Conservation (phyloP, 2,888 invertebrate genomes). For the Lasius platythorax region DNA sequence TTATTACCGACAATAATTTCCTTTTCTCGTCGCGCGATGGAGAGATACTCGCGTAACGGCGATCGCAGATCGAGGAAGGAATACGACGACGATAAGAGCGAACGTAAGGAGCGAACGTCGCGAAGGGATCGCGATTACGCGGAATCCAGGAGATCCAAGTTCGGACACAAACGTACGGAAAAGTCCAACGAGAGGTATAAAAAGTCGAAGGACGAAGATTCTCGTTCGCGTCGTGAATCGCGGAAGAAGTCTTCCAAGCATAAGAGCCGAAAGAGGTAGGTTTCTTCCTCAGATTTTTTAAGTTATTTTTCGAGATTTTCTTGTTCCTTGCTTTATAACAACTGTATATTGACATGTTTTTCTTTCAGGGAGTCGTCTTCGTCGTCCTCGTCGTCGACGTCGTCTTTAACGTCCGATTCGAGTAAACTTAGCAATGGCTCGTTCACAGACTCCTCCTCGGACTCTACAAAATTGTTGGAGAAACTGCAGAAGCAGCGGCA, state of each 20-base stretch:
- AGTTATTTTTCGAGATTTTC: background rate
- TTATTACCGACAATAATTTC: background rate
- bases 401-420: conserved; percentile 76
- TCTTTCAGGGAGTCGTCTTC: conserved; percentile 13
- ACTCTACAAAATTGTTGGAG: conserved; percentile 90
- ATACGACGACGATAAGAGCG: conserved; percentile 33
- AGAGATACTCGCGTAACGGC: conserved; percentile 68
- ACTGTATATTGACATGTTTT: conserved; percentile 35
- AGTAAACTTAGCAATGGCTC: conserved; percentile 72
- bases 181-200: conserved; percentile 70
- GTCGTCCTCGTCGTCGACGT: conserved; percentile 64
- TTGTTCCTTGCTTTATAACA: background rate
- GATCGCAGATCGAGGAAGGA: conserved; percentile 58
- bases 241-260: conserved; percentile 77
- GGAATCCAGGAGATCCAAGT: conserved; percentile 64
- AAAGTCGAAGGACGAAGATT: conserved; percentile 72
- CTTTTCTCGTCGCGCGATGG: conserved; percentile 63
- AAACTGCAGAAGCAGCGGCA: conserved; percentile 91
- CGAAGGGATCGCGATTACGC: conserved; percentile 52
- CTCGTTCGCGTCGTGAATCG: conserved; percentile 48
- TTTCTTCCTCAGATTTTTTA: background rate
- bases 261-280: conserved; percentile 76
- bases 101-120: conserved; percentile 41
- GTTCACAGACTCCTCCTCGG: conserved; percentile 86
- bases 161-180: conserved; percentile 62